These are phyloP conservation scores for Drosophila murphyi DNA, from an alignment of 1,140 invertebrate species.

Conservation along the genomic window DNA sequence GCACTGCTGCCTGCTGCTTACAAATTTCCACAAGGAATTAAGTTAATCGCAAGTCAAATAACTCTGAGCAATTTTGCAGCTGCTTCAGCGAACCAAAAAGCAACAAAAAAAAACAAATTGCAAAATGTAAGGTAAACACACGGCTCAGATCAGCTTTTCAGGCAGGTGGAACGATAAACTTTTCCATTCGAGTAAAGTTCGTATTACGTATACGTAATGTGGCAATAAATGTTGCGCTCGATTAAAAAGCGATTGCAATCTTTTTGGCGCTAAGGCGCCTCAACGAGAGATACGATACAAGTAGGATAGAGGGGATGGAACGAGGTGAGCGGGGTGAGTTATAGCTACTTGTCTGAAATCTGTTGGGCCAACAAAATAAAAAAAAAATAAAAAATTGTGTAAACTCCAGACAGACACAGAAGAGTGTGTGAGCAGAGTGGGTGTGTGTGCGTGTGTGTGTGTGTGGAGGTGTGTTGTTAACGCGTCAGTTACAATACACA, in stretches of 20 bases:
- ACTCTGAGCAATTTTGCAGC: constrained; percentile 41
- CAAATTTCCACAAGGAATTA: constrained; percentile 41
- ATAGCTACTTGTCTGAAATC: constrained; percentile 28
- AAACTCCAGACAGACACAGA: constrained; percentile 25
- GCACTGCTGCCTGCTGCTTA: constrained; percentile 5
- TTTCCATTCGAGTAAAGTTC: constrained; percentile 33
- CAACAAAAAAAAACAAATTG: constrained; percentile 15
- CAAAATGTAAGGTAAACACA: constrained; percentile 37
- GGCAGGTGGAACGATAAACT: constrained; percentile 24
- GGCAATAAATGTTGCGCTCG: constrained; percentile 64
- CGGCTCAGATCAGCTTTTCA: neutral
- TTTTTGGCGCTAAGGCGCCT: constrained; percentile 30
- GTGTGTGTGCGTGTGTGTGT: neutral
- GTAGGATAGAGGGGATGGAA: no score
- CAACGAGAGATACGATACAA: neutral
- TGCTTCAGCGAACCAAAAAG: neutral
- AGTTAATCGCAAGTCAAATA: constrained; percentile 64
- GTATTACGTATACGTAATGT: constrained; percentile 55
- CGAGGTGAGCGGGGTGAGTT: neutral
- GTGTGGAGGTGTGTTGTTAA: constrained; percentile 36
- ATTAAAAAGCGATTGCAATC: constrained; percentile 62
- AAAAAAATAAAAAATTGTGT: constrained; percentile 44
- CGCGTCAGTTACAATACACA: constrained; percentile 43
- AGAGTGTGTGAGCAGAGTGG: neutral
- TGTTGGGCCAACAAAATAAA: constrained; percentile 41